Percentiles rank a stretch among this genome's conserved stretches.
Evolutionary conservation across 2,888 invertebrate species (phyloP).

Genomic region (Drosophila phalerata): DNA sequence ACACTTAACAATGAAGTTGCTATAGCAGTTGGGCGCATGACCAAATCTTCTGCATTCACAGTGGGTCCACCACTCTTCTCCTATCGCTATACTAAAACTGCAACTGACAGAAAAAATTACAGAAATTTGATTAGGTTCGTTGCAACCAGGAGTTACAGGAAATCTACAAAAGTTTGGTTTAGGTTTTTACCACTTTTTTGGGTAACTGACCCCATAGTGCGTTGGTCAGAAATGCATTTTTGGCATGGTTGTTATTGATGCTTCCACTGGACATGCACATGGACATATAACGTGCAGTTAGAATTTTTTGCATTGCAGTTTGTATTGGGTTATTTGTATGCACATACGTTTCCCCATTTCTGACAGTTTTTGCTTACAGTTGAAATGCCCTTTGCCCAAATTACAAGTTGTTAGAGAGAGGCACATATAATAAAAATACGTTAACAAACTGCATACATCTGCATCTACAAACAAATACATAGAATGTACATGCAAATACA

Average conservation of each 20-base stretch:
- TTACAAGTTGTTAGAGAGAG: constrained; percentile 15
- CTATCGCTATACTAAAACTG: constrained; percentile 4
- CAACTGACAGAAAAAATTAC: constrained; percentile 17
- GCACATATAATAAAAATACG: constrained; percentile 15
- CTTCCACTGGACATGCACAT: constrained; percentile 20
- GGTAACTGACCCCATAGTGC: constrained; percentile 8
- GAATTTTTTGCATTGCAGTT: constrained; percentile 25
- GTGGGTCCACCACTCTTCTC: not conserved
- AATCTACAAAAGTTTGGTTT: not conserved
- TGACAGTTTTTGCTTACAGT: constrained; percentile 14
- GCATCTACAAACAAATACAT: not conserved
- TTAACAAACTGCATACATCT: constrained; percentile 12
- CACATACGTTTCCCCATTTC: not conserved
- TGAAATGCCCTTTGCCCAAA: constrained; percentile 4
- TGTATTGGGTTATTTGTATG: constrained; percentile 22
- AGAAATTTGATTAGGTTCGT: constrained; percentile 8
- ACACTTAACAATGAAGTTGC: constrained; percentile 30
- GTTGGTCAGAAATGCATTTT: constrained; percentile 18
- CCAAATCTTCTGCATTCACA: constrained; percentile 28
- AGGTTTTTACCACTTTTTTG: not conserved
- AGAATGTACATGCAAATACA: not conserved
- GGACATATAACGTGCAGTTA: constrained; percentile 26
- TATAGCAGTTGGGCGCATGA: constrained; percentile 34
- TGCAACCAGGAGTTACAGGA: not conserved
- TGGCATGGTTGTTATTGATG: constrained; percentile 31